Base-by-base conservation (phyloP, 1,140 invertebrate genomes). In the Drosophila kanapiae region DNA sequence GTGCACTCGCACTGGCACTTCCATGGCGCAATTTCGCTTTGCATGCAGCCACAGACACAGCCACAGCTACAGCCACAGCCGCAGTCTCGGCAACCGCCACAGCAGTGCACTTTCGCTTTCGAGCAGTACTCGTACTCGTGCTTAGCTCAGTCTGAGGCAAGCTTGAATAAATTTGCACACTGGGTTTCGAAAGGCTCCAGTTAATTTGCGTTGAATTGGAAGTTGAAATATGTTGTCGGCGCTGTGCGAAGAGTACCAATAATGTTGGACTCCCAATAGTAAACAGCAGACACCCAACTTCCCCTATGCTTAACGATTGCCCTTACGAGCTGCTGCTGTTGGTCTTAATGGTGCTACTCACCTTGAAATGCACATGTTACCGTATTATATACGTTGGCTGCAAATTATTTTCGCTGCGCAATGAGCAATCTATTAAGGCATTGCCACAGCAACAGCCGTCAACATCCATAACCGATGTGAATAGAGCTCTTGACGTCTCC, bases 21-120 rank as follows among this genome's bases (percentile, higher is more conserved):
- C n/a, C 31, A 60, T 90, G 85, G 61, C 48, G 85, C 71, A 88
- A 88, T 48, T 57, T 48, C 27, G 54, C 54, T 75, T 82, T 68
- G 62, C 65, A 53, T 71, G 68, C 76, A 74, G 53, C 53, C 49
- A 53, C 48, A 51, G 14, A 27, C 11, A 35, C 6, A 51, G 29
- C 6, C n/a, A 14, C 7, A 54, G 53, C 3, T 7, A 5, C 16
- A 23, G 51, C 16, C 60, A 59, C 65, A 54, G 45, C 38, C 11
- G 18, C 6, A 51, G 29, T 3, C n/a, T 9, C 7, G 37, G 53
- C 3, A 8, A 5, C 16, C 14, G 51, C 33, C 60, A 59, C 65
- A 54, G 45, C 43, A 43, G 64, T 80, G 65, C 74, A 90, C 78
- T 88, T 88, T 90, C 80, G 65, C 82, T 87, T 86, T 86, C 59